phyloP scores from a whole-genome alignment of 2,797 vertebrate species.

The Phalloptychus januarius region DNA sequence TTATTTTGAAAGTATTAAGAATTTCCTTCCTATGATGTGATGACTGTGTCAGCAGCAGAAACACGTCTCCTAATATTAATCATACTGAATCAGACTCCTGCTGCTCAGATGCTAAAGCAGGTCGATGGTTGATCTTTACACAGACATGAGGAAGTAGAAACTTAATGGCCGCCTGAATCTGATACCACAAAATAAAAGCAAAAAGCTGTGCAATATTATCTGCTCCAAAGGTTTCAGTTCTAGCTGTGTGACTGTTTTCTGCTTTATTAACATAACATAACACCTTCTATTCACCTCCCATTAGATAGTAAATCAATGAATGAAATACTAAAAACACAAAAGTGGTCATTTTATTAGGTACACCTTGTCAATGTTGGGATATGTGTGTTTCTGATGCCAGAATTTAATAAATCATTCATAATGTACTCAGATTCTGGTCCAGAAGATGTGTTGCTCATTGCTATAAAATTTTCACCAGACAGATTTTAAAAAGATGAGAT shows the following conservation, averaged over 20 bases:
- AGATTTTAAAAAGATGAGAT: not conserved
- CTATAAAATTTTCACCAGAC: not conserved
- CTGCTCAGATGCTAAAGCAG: not conserved
- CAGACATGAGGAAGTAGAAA: not conserved
- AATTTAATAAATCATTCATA: not conserved
- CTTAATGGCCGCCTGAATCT: not conserved
- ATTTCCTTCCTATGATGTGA: constrained; percentile 1
- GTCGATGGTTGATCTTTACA: not conserved
- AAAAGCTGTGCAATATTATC: not conserved
- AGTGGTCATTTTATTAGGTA: not conserved
- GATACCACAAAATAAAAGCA: not conserved
- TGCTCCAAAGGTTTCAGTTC: not conserved
- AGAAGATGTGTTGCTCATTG: not conserved
- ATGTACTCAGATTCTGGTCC: not conserved
- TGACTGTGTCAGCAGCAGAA: not conserved
- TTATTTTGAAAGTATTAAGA: not conserved
- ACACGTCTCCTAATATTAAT: not conserved
- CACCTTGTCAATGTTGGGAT: not conserved
- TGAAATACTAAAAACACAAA: not conserved
- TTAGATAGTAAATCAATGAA: not conserved
- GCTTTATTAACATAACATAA: not conserved
- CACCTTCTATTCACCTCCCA: not conserved
- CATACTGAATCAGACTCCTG: not conserved
- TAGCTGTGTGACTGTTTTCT: not conserved
- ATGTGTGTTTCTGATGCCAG: too few species aligned